phyloP scores from a whole-genome alignment of 1,140 invertebrate genomes.

The Drosophila parvula region DNA sequence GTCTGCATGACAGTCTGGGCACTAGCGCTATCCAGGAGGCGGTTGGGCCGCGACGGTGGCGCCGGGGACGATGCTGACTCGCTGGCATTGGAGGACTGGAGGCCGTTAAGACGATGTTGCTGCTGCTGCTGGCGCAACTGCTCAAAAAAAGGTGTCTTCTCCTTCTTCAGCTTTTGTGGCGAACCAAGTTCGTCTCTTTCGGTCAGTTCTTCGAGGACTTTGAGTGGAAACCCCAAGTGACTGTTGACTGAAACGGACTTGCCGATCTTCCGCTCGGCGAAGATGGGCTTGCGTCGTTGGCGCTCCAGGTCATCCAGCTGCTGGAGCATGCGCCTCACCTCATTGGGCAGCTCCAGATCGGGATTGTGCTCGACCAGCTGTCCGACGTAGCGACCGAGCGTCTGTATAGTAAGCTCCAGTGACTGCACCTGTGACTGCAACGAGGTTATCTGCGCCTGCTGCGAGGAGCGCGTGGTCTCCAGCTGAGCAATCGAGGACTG shows the following conservation, averaged over 20 bases:
- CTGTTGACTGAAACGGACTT: slow-evolving; percentile 83
- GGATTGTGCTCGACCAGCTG: slow-evolving; percentile 86
- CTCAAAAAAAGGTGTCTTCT: slow-evolving; percentile 84
- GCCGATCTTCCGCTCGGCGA: slow-evolving; percentile 83
- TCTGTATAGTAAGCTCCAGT: slow-evolving; percentile 87
- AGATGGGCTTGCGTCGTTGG: slow-evolving; percentile 76
- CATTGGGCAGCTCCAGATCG: slow-evolving; percentile 87
- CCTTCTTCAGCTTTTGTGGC: slow-evolving; percentile 84
- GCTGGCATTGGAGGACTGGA: slow-evolving; percentile 31
- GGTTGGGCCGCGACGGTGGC: slow-evolving; percentile 72
- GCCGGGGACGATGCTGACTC: slow-evolving; percentile 22
- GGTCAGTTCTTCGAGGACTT: slow-evolving; percentile 85
- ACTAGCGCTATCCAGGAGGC: slow-evolving; percentile 66
- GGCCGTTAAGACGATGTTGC: slow-evolving; percentile 51
- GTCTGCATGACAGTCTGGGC: slow-evolving; percentile 65
- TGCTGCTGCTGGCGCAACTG: slow-evolving; percentile 80
- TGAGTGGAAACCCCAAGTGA: slow-evolving; percentile 85
- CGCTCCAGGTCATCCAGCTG: slow-evolving; percentile 85
- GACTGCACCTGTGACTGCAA: slow-evolving; percentile 88
- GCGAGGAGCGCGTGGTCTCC: slow-evolving; percentile 86
- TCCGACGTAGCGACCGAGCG: slow-evolving; percentile 87
- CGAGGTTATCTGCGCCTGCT: slow-evolving; percentile 86
- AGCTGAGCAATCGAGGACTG: slow-evolving; percentile 87
- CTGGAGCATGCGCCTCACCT: slow-evolving; percentile 87
- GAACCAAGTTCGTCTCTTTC: slow-evolving; percentile 84